Base-by-base conservation (phyloP, 2,797 vertebrate genomes). In the Sebastes minor region DNA sequence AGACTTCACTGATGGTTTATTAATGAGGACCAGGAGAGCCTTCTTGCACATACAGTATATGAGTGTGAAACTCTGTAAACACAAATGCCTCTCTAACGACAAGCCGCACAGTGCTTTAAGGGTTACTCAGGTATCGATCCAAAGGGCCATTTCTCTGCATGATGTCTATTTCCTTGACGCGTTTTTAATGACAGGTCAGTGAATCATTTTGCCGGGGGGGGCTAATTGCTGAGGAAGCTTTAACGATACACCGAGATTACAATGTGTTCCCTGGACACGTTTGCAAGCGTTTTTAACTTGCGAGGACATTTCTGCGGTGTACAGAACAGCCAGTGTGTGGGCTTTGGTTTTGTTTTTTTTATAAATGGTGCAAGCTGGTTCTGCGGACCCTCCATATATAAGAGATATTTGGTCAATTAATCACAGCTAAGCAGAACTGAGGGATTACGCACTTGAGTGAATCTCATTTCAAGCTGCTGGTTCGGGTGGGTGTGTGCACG, bases 391-490 rank as follows among this genome's bases (percentile, higher is more conserved):
- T 86, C 77, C 86, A 86, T 74, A 86, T 81, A 85, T 71, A 80
- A 84, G 73, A 87, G 81, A 86, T 85, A 88, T 91, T 93, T 89
- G 86, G 88, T 90, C 93, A 95, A 93, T 95, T 95, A 94, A 95
- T 95, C 94, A 94, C 90, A 90, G 84, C 88, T 86, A 90, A 93
- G 90, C 91, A 92, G 91, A 93, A 94, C 81, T 87, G 87, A 94
- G 89, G 93, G 89, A 95, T 95, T 95, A 95, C 72, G 89, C 92
- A 94, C 92, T 93, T 89, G 89, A 94, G 87, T 91, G 92, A 94
- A 95, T 93, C 93, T 93, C 91, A 95, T 95, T 95, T 95, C 89
- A 94, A 94, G 93, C 94, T 92, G 80, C 87, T 91, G 91, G 80
- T 88, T 89, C 64, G 56, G 83, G 90, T 76, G 88, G 73, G 90